Base-by-base conservation (phyloP, 2,113 vertebrate genomes). In the Actinemys pallida region DNA sequence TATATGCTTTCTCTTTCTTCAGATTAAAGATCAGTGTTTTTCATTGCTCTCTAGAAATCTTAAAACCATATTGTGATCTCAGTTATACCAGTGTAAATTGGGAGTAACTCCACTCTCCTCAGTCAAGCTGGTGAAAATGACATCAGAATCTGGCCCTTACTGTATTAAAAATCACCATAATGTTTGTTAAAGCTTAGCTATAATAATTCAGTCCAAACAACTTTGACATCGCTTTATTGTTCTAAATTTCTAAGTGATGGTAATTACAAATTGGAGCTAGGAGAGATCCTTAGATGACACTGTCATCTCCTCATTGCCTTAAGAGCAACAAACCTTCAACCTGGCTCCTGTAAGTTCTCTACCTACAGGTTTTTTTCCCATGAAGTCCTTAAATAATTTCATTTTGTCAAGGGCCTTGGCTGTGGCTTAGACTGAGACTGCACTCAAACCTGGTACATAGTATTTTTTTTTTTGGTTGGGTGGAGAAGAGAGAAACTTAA, bases 371-470 rank as follows among this genome's bases (percentile, higher is more conserved):
- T 87, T 98, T 97, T 98, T 96, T 11, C 2, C 25, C 97, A 97
- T 97, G 97, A 96, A 49, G 81, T 52, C 81, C 85, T 94, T 91
- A 94, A 84, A 94, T 91, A 95, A 97, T 94, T 90, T 97, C 86
- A 96, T 97, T 95, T 90, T 97, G 78, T 97, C 90, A 95, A 94
- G 95, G 90, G 69, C 86, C 92, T 96, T 97, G 89, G 86, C 45
- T 97, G 8, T 69, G 85, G 57, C 94, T 98, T 72, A 95, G 78
- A 84, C 75, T 2, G 87, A 78, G 86, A 62, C 81, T 93, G 76
- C 53, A 24, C 90, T 76, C 86, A 96, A 75, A 88, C 78, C 96
- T 88, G 92, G 87, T 87, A 88, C 27, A 45, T 27, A 56, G 45
- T 69, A 87, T 92, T 97, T 95, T 94, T 91, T 94, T 96, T 93